A percentile compares a stretch with the other conserved stretches of the same genome.
Evolutionary conservation across 2,797 vertebrate genomes (phyloP).

Genomic region (Morelia viridis): DNA sequence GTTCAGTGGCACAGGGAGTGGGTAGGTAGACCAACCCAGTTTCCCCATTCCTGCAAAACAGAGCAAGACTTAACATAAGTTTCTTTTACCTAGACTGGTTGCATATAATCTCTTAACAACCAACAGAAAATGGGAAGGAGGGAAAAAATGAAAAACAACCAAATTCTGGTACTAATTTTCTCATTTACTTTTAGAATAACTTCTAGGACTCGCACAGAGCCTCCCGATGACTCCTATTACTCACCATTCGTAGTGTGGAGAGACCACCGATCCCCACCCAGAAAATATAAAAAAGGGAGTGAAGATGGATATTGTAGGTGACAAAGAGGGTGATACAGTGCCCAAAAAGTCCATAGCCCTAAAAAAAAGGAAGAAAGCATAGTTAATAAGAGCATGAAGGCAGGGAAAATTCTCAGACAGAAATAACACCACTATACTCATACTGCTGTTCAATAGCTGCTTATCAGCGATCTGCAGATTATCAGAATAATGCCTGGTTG

Average conservation of each 20-base stretch:
- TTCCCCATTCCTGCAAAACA: not conserved
- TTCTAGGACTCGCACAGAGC: not conserved
- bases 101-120: not conserved
- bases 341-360: slow-evolving; percentile 96
- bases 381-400: not conserved
- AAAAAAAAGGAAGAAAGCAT: slow-evolving; percentile 45
- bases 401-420: not conserved
- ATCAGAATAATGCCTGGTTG: not conserved
- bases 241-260: slow-evolving; percentile 95
- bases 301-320: slow-evolving; percentile 96
- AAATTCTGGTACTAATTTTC: not conserved
- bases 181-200: not conserved
- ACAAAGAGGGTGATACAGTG: slow-evolving; percentile 92
- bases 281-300: slow-evolving; percentile 92
- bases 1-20: not conserved
- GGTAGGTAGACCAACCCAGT: no score
- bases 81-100: not conserved
- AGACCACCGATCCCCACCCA: slow-evolving; percentile 92
- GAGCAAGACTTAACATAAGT: not conserved
- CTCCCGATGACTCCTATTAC: slow-evolving; percentile 31
- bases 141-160: not conserved
- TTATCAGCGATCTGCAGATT: not conserved
- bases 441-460: not conserved
- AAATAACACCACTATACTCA: not conserved
- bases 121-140: not conserved